These are phyloP conservation scores for Zaprionus lachaisei DNA, from an alignment of 1,140 invertebrate species.

Conservation along the genomic window DNA sequence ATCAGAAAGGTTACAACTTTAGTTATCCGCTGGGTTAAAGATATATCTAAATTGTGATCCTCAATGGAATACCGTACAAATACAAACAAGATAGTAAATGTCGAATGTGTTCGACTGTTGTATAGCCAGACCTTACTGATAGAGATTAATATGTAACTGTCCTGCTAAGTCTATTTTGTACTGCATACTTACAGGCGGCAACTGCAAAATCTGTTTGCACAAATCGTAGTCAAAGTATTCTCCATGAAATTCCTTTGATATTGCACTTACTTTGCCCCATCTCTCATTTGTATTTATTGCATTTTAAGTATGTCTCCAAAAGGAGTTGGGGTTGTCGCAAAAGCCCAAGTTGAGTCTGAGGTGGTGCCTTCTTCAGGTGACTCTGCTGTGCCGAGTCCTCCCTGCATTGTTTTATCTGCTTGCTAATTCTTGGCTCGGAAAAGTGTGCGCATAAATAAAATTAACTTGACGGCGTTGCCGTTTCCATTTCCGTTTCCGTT, in stretches of 20 bases:
- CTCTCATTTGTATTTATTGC: conserved; percentile 45
- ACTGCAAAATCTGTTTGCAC: too few relatives aligned
- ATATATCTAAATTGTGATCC: too few relatives aligned
- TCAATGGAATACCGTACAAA: too few relatives aligned
- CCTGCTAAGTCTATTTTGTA: too few relatives aligned
- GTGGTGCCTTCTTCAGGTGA: background rate
- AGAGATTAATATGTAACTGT: too few relatives aligned
- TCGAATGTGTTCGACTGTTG: too few relatives aligned
- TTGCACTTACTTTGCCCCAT: background rate
- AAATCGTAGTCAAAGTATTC: too few relatives aligned
- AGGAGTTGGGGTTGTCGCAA: background rate
- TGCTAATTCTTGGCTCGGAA: conserved; percentile 66
- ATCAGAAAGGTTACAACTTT: background rate
- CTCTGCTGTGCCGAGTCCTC: background rate
- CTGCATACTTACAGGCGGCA: too few relatives aligned
- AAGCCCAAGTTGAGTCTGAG: background rate
- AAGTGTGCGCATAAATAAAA: conserved; percentile 76
- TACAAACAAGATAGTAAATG: too few relatives aligned
- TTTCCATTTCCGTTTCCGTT: conserved; percentile 74
- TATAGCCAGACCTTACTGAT: too few relatives aligned
- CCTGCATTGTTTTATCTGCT: conserved; percentile 65
- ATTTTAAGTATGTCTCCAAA: conserved; percentile 37
- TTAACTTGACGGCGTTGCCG: conserved; percentile 76
- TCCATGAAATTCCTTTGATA: background rate
- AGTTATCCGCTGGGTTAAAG: too few relatives aligned